Evolutionary conservation across 2,113 vertebrate genomes (phyloP).

Genomic region (Gadus chalcogrammus): DNA sequence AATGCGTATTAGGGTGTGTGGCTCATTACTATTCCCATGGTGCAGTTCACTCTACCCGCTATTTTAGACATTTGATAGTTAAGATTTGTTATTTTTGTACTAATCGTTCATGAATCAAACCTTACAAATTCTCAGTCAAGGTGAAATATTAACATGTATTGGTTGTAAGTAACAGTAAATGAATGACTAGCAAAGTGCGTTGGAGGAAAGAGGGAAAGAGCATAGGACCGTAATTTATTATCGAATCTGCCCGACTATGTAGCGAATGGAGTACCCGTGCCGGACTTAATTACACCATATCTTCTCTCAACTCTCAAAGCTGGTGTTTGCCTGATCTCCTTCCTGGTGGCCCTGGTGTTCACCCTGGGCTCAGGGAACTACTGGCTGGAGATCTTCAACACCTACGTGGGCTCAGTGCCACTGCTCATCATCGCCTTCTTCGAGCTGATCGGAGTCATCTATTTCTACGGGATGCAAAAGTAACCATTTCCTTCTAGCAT

Average conservation of each 20-base stretch:
- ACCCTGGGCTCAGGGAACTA: slow-evolving; percentile 84
- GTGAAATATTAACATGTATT: too few relatives aligned
- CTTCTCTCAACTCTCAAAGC: slow-evolving; percentile 54
- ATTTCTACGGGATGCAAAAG: background rate
- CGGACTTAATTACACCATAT: background rate
- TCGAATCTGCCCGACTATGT: too few relatives aligned
- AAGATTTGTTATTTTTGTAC: background rate
- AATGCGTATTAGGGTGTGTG: background rate
- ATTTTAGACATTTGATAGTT: too few relatives aligned
- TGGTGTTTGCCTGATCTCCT: slow-evolving; percentile 68
- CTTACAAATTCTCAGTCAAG: too few relatives aligned
- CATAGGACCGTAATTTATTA: background rate
- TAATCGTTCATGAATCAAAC: too few relatives aligned
- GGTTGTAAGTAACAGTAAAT: too few relatives aligned
- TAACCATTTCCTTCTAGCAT: background rate
- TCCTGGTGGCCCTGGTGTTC: slow-evolving; percentile 78
- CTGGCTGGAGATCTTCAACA: slow-evolving; percentile 90
- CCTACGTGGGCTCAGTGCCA: slow-evolving; percentile 77
- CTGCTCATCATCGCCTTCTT: slow-evolving; percentile 82
- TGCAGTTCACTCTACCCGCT: too few relatives aligned
- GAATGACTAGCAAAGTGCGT: background rate
- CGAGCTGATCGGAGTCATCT: slow-evolving; percentile 75
- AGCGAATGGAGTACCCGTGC: too few relatives aligned
- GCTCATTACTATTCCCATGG: background rate
- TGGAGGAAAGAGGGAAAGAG: background rate